Evolutionary conservation across 1,140 invertebrate species (phyloP), one percentile per base, ranked within the genome.

Genomic region (Sweltsa coloradensis): DNA sequence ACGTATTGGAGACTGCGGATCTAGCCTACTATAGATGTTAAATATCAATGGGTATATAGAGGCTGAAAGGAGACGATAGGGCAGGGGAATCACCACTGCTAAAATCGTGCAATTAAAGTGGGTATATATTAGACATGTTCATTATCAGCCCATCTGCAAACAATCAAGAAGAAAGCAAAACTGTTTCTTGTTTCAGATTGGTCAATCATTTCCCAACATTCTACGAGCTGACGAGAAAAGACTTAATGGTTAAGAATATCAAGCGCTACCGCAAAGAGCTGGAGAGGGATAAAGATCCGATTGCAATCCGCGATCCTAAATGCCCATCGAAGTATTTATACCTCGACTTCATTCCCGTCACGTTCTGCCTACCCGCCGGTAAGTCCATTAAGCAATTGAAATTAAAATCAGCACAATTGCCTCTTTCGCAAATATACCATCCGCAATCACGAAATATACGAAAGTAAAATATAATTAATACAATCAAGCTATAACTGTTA

Each of bases 131-230:
- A 36, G 34, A 18, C 9, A 5, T 13, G 2, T 19, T 18, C 7
- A 36, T 36, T 36, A 11, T n/a, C 19, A 7, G 34, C 14, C 19
- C 19, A 22, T 4, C 25, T 13, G 16, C n/a, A n/a, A n/a, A n/a
- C n/a, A n/a, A n/a, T n/a, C n/a, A n/a, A n/a, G n/a, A n/a, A n/a
- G n/a, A n/a, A n/a, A n/a, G n/a, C n/a, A n/a, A n/a, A n/a, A n/a
- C n/a, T n/a, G n/a, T n/a, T 41, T 3, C 49, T 18, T 52, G 27
- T 57, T 51, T 7, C 51, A 81, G 80, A 62, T 69, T 88, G 42
- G 90, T 91, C 24, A 92, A 91, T 69, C 88, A 92, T 62, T 91
- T 90, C 65, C 86, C 88, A 1, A 97, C 92, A 67, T 90, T 97
- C 65, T 95, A 95, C 58, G 92, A 97, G 61, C 66, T 97, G 13